Base-by-base conservation (phyloP, 92 coral and sea anemone species). In the Porites lobata region DNA sequence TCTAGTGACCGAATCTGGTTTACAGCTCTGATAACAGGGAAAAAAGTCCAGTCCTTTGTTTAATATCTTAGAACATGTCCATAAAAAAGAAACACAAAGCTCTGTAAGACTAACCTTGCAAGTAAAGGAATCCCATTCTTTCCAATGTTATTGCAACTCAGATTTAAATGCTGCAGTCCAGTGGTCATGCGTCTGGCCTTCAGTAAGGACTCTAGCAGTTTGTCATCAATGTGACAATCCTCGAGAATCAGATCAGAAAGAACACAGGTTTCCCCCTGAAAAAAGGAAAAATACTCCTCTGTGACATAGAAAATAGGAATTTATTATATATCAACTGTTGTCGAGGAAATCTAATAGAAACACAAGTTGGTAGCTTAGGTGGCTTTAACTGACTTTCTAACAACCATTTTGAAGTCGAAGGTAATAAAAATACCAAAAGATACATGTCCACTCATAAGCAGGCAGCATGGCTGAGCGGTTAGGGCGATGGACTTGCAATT, bases 71-170 rank as follows among this genome's bases (percentile, higher is more conserved):
- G 2, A 66, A 11, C 24, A 70, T 4, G 15, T 29, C 29, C 6
- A 38, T 21, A 15, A 70, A 38, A 9, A 43, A 11, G 18, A 32
- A 8, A 1, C 32, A 5, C 6, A 11, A 47, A 17, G 13, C 10
- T 21, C 7, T 38, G 26, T 63, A 43, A 50, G 26, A 18, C 92
- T 71, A 69, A 96, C 99, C 94, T 81, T 56, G 88, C 58, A 20
- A 96, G 90, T 22, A 79, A 72, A 13, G 58, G 47, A 19, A 59
- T 54, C 9, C 92, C 96, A 32, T 87, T 86, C 47, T 75, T 65
- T 58, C 90, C 90, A 75, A 96, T 91, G 12, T 76, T 76, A 50
- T 96, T 96, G 24, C 95, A 93, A 52, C 98, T 91, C 54, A 96
- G 80, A 81, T 96, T 96, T 26, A 96, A 89, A 19, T 88, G 68